phyloP scores from a whole-genome alignment of 2,113 vertebrate genomes.

The Hippocampus guttulatus region DNA sequence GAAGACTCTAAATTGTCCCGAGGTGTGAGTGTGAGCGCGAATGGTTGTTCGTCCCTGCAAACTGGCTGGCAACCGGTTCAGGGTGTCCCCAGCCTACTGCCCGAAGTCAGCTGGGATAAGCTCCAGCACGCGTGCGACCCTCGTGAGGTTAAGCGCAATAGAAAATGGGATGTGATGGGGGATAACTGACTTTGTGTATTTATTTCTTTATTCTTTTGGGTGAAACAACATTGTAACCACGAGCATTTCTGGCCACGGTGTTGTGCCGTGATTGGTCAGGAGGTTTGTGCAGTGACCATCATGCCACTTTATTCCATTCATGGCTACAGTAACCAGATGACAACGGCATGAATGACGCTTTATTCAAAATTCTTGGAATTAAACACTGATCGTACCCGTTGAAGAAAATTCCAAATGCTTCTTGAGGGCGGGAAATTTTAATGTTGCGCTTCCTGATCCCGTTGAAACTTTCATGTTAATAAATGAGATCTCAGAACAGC shows the following conservation, averaged over 20 bases:
- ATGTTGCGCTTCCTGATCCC: conserved; percentile 62
- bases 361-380: conserved; percentile 13
- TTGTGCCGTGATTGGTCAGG: background rate
- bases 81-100: no score
- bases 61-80: no score
- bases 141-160: no score
- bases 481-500: conserved; percentile 69
- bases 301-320: background rate
- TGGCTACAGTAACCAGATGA: background rate
- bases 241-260: background rate
- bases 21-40: no score
- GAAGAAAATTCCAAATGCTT: conserved; percentile 42
- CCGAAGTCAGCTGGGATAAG: no score
- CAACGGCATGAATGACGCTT: background rate
- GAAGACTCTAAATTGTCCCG: no score
- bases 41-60: no score
- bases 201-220: no score
- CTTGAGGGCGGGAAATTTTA: conserved; percentile 54
- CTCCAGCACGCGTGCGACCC: no score
- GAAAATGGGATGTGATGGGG: no score
- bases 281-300: background rate
- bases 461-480: conserved; percentile 70
- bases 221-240: background rate
- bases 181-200: no score
- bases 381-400: conserved; percentile 45